Evolutionary conservation across 2,113 vertebrate species (phyloP).

Genomic region (Muscicapa adusta): DNA sequence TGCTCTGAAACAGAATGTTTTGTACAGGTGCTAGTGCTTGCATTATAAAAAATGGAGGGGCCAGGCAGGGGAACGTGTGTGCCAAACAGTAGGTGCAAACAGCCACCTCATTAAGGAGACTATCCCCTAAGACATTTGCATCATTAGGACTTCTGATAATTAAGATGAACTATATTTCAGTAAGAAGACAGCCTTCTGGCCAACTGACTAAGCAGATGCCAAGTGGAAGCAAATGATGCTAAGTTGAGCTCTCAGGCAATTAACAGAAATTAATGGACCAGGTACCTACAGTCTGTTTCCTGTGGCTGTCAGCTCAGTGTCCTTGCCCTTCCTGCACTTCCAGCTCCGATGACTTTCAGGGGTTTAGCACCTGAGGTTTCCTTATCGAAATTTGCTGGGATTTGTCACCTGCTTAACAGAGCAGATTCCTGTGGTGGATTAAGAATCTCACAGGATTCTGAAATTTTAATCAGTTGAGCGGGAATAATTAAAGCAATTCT

Average conservation of each 20-base stretch:
- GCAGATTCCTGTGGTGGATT: background rate
- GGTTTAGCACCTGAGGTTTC: background rate
- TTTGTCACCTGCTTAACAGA: background rate
- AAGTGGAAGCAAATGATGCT: conserved; percentile 17
- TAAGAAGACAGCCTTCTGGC: conserved; percentile 5
- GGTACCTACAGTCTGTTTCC: conserved; percentile 25
- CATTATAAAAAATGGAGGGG: background rate
- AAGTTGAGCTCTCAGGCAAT: background rate
- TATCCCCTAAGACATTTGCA: background rate
- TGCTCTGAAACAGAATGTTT: background rate
- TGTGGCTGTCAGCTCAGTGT: background rate
- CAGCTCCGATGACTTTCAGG: background rate
- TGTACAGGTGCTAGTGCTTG: background rate
- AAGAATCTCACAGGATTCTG: background rate
- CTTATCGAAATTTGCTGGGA: background rate
- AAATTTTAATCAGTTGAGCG: background rate
- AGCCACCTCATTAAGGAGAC: background rate
- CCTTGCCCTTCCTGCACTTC: background rate
- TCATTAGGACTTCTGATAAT: conserved; percentile 8
- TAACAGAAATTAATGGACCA: conserved; percentile 48
- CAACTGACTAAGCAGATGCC: conserved; percentile 45
- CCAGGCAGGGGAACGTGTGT: rapidly evolving
- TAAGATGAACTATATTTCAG: conserved; percentile 15
- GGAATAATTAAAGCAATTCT: background rate
- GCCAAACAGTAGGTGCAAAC: background rate